Base-by-base conservation (phyloP, 2,797 vertebrate species). In the Balearica regulorum region DNA sequence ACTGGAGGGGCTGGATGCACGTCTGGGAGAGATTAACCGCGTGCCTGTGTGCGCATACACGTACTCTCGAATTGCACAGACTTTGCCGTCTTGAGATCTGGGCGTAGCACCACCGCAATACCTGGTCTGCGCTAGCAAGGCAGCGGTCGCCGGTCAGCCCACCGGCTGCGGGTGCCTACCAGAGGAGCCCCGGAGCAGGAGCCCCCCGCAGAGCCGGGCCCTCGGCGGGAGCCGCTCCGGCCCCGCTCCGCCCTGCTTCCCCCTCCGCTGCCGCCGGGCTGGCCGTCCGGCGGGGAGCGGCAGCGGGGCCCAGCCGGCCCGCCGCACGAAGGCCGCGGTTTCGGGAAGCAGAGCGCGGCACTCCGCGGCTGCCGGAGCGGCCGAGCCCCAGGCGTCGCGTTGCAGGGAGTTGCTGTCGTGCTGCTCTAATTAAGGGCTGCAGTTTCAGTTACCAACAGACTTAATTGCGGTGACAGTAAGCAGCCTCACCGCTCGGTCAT, bases 391-490 rank as follows among this genome's bases (percentile, higher is more conserved):
- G 33, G 75, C 60, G 49, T 65, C 43, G 54, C 73, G 54, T 82
- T 75, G 71, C 37, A 64, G 78, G 92, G 81, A 76, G 78, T 11
- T 54, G 64, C 69, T 44, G 55, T 17, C 12, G 71, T 18, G 41
- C 55, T 9, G 79, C 55, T 77, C 37, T 66, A 66, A 86, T 73
- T 49, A 70, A 62, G 57, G 53, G 90, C 77, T 90, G 88, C 95
- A 28, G 54, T 41, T 37, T 43, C 76, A 71, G 69, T 91, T 87
- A 69, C 93, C 87, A 87, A 57, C 92, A 77, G 76, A 5, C 60
- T 78, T 94, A 91, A 96, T 83, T 96, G 94, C 94, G 93, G 76
- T 96, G 72, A 90, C 97, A 83, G 96, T 95, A 97, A 97, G 80
- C 54, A 35, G 66, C 80, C 82, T n/a, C 75, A 6, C 72, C 71